Base-by-base conservation (phyloP, 2,888 invertebrate species). In the Volucella inflata region DNA sequence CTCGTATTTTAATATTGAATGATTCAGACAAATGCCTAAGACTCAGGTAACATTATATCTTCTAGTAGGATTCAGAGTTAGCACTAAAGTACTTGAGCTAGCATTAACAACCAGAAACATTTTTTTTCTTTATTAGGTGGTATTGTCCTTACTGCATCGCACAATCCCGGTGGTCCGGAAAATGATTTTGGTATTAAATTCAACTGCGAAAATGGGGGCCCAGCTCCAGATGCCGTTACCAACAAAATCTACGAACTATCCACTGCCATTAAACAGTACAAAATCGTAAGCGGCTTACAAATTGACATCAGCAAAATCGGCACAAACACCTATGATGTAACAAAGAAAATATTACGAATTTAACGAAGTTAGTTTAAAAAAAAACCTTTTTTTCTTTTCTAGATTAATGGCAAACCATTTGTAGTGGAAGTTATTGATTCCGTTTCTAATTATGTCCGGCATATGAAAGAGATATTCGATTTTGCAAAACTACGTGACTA, bases 171-270 rank as follows among this genome's bases (percentile, higher is more conserved):
- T 70, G 99, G 99, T 44, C 97, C 98, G 8, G 94, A 98, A 90
- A 97, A 97, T 88, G 99, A 99, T 93, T 99, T 99, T 91, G 99
- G 99, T 65, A 99, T 99, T 89, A 99, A 99, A 93, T 99, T 97
- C 93, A 99, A 99, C 93, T 97, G 96, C 88, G 95, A 97, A 84
- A 99, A 99, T 92, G 99, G 99, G 70, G 99, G 98, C 0, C 99
- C 99, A 0, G 99, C 99, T 1, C 98, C 99, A 0, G 98, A 98
- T 91, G 93, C 93, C 62, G 95, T 97, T 64, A 99, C 99, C 9
- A 95, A 99, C 90, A 94, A 95, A 87, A 98, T 99, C 84, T 97
- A 96, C 91, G 94, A 96, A 51, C 92, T 97, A 17, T 96, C 97
- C 0, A 97, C 94, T 59, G 93, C 93, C 87, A 96, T 99, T 48